Base-by-base conservation (phyloP, 1,140 invertebrate species). In the Eurosta solidaginis region DNA sequence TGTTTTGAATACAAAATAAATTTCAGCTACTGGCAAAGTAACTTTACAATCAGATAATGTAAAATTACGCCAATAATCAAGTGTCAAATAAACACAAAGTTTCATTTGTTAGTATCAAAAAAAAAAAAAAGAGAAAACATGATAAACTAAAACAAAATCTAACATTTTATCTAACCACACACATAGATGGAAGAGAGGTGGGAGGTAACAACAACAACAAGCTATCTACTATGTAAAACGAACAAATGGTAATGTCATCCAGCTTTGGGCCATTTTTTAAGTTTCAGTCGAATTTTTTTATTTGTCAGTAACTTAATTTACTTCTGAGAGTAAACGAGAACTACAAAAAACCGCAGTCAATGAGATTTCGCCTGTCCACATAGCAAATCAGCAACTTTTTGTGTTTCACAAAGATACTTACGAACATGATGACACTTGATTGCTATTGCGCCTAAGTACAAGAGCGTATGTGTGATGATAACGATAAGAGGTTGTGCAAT, bases 31-130 rank as follows among this genome's bases (percentile, higher is more conserved):
- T 20, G 14, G n/a, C 25, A 27, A 1, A 47, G 10, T 10, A 75
- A 75, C 42, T 75, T 75, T 75, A 47, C 74, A 44, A 75, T 75
- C 74, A 75, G 74, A 75, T 75, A 75, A 74, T 74, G 73, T n/a
- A 74, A 74, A 74, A 74, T 74, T 42, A n/a, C 44, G 20, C 73
- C 27, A 74, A 44, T 74, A 74, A 74, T 74, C 73, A 47, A 74
- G 40, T 74, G 73, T 74, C 73, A 74, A 74, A 74, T 74, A 74
- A 47, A 42, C 36, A 47, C 20, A 74, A 40, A 45, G 74, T 47
- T 50, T 47, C 44, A 33, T 45, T 75, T 12, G 74, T 75, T 49
- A 45, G 74, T n/a, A 27, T 44, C n/a, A 45, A 75, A 3, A 27
- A 9, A 12, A 68, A 40, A 40, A 36, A n/a, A n/a, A n/a, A n/a